A percentile compares a stretch with the other conserved stretches of the same genome.
Conservation (phyloP, 2,113 vertebrate genomes). For the Entosphenus tridentatus region DNA sequence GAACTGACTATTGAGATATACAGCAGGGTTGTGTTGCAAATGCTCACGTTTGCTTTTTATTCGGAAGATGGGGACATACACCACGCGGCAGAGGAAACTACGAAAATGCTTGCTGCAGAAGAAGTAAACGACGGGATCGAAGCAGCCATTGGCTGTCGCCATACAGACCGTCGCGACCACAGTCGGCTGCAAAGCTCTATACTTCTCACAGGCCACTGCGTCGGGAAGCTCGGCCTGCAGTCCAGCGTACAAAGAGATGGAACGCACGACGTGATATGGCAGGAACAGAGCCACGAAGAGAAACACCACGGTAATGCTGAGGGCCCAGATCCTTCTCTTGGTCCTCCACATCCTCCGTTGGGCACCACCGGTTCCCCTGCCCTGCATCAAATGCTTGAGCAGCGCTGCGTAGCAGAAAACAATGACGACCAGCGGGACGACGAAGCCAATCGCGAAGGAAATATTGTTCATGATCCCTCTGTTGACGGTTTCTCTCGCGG, state of each 20-base stretch:
- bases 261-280: background rate
- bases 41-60: no score
- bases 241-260: no score
- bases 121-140: slow-evolving; percentile 2
- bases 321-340: background rate
- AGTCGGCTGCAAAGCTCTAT: background rate
- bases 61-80: no score
- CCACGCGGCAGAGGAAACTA: no score
- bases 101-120: background rate
- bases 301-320: background rate
- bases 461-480: slow-evolving; percentile 20
- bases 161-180: background rate
- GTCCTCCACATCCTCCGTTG: no score
- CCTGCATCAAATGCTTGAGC: no score
- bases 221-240: background rate
- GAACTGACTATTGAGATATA: no score
- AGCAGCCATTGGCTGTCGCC: background rate
- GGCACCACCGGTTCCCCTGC: no score
- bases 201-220: background rate
- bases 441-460: slow-evolving; percentile 20
- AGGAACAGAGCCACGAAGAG: background rate
- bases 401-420: slow-evolving; percentile 18
- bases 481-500: background rate
- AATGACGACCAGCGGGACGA: slow-evolving; percentile 24
- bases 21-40: no score